Evolutionary conservation across 2,113 vertebrate species (phyloP).

Genomic region (Glaucidium brasilianum): DNA sequence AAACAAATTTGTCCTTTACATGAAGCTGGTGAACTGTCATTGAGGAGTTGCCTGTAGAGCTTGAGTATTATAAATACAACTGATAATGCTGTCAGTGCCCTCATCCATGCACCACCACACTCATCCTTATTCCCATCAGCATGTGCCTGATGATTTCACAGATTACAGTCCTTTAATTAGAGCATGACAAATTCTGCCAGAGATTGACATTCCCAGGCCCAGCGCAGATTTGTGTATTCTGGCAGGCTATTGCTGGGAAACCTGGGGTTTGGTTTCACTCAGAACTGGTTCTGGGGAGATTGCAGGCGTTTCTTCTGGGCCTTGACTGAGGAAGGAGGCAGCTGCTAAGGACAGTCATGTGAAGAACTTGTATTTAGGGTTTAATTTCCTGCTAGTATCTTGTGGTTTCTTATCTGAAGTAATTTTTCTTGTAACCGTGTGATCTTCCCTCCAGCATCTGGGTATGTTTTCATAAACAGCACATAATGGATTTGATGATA

Average conservation of each 20-base stretch:
- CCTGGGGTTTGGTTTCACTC: not conserved
- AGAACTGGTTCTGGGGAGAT: not conserved
- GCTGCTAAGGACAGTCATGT: not conserved
- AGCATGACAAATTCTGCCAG: not conserved
- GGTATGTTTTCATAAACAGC: not conserved
- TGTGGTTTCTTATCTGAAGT: not conserved
- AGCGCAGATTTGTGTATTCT: not conserved
- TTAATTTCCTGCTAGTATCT: not conserved
- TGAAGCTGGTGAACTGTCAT: not conserved
- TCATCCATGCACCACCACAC: not conserved
- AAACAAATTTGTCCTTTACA: not conserved
- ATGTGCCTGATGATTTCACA: not conserved
- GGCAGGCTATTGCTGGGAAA: not conserved
- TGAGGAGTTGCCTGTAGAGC: not conserved
- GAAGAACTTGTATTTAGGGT: not conserved
- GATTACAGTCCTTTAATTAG: slow-evolving; percentile 41
- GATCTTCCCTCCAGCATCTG: not conserved
- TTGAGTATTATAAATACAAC: not conserved
- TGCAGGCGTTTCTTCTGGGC: not conserved
- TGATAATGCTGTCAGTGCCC: not conserved
- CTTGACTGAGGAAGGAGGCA: not conserved
- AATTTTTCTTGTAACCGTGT: not conserved
- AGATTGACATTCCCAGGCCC: not conserved
- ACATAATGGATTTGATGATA: not conserved
- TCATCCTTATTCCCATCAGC: not conserved